A percentile compares a stretch with the other conserved stretches of the same genome.
Evolutionary conservation across 2,113 vertebrate species (phyloP).

Genomic region (Gobio gobio): DNA sequence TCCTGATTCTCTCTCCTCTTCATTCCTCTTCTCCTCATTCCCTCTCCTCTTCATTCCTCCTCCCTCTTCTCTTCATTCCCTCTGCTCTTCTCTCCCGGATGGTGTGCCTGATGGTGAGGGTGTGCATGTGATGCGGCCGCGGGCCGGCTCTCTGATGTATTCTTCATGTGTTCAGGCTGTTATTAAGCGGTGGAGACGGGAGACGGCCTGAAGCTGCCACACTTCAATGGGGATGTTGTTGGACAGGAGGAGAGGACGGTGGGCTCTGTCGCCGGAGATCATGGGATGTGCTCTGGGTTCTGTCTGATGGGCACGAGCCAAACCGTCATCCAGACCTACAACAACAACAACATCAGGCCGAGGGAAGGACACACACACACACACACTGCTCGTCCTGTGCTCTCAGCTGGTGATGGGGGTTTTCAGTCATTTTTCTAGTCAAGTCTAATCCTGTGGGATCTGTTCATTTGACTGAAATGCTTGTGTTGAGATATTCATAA

Average conservation of each 20-base stretch:
- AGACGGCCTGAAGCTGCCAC: conserved; percentile 72
- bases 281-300: conserved; percentile 70
- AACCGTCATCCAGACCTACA: conserved; percentile 2
- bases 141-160: conserved; percentile 77
- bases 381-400: too few relatives aligned
- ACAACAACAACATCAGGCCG: not conserved
- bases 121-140: conserved; percentile 74
- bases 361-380: too few relatives aligned
- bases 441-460: too few relatives aligned
- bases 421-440: too few relatives aligned
- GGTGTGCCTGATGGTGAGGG: conserved; percentile 62
- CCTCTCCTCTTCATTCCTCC: too few relatives aligned
- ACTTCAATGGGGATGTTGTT: conserved; percentile 79
- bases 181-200: conserved; percentile 59
- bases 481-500: too few relatives aligned
- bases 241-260: conserved; percentile 59
- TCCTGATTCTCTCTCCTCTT: too few relatives aligned
- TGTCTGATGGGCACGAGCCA: conserved; percentile 69
- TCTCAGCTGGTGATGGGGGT: too few relatives aligned
- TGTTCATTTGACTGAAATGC: too few relatives aligned
- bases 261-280: conserved; percentile 66
- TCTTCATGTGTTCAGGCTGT: conserved; percentile 80
- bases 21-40: too few relatives aligned
- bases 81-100: conserved; percentile 31
- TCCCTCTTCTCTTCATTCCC: conserved; percentile 20